These are phyloP conservation scores for Agriopis leucophaearia DNA, from an alignment of 2,888 invertebrate species.

Conservation along the genomic window DNA sequence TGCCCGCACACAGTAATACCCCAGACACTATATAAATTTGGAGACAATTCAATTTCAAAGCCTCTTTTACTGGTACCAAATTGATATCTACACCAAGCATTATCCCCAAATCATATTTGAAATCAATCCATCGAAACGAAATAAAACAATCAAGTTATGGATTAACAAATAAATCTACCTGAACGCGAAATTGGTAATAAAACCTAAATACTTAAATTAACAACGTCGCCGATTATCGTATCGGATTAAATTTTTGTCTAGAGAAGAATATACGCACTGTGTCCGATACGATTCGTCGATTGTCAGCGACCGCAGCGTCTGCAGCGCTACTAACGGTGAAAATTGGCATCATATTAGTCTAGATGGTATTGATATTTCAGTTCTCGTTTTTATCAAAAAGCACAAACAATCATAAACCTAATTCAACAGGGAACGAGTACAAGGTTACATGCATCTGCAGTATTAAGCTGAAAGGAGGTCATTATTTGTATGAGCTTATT, in stretches of 20 bases:
- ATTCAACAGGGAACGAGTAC: too few relatives aligned
- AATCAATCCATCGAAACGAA: neutral
- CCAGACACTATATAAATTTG: too few relatives aligned
- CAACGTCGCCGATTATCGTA: conserved; percentile 49
- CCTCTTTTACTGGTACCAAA: neutral
- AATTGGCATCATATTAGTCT: neutral
- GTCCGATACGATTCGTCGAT: conserved; percentile 28
- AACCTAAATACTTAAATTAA: conserved; percentile 50
- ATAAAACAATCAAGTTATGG: conserved; percentile 32
- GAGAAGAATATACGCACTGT: conserved; percentile 8
- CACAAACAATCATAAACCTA: too few relatives aligned
- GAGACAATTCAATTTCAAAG: too few relatives aligned
- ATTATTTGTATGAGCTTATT: too few relatives aligned
- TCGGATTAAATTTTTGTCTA: conserved; percentile 13
- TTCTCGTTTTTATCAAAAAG: too few relatives aligned
- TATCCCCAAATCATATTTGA: neutral
- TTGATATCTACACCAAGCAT: neutral
- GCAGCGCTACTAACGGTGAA: neutral
- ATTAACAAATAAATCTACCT: conserved; percentile 24
- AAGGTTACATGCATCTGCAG: too few relatives aligned
- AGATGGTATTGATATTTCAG: too few relatives aligned
- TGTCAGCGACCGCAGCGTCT: neutral
- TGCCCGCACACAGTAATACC: too few relatives aligned
- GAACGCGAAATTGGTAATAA: conserved; percentile 28
- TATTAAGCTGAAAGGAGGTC: too few relatives aligned